Percentiles rank a stretch among this genome's conserved stretches.
Evolutionary conservation across 1,140 invertebrate species (phyloP).

Genomic region (Himalopsyche phryganea): DNA sequence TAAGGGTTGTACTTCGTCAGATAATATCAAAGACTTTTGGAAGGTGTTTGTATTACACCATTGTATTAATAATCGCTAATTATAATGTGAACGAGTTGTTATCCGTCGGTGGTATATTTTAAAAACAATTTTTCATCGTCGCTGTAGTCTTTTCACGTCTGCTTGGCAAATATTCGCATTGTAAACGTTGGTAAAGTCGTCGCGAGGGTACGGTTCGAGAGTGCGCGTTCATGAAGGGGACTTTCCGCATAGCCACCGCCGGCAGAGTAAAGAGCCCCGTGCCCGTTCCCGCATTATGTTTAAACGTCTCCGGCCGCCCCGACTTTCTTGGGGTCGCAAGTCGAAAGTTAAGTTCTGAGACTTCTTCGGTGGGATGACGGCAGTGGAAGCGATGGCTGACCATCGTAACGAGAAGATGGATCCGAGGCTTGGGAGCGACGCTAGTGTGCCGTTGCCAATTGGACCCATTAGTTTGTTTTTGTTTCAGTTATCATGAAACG

Average conservation of each 20-base stretch:
- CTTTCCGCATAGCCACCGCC: not conserved
- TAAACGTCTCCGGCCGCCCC: conserved; percentile 23
- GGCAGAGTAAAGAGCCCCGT: not conserved
- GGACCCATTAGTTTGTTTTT: conserved; percentile 35
- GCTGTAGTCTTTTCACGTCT: not conserved
- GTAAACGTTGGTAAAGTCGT: not conserved
- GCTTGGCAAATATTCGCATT: not conserved
- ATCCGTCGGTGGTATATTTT: too few relatives aligned
- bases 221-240: conserved; percentile 26
- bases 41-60: too few relatives aligned
- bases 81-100: not conserved
- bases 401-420: conserved; percentile 13
- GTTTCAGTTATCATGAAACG: conserved; percentile 88
- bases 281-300: conserved; percentile 18
- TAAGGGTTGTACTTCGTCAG: too few relatives aligned
- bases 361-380: conserved; percentile 21
- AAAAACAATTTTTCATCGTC: too few relatives aligned
- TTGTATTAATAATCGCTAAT: not conserved
- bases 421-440: conserved; percentile 1
- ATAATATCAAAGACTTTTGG: too few relatives aligned
- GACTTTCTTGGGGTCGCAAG: conserved; percentile 31
- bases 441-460: conserved; percentile 17
- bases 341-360: conserved; percentile 31
- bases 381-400: conserved; percentile 14
- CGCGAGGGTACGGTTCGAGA: not conserved